A percentile compares a stretch with the other conserved stretches of the same genome.
These are phyloP conservation scores for Eonycteris spelaea DNA, from an alignment of 2,113 vertebrate species.

Conservation along the genomic window DNA sequence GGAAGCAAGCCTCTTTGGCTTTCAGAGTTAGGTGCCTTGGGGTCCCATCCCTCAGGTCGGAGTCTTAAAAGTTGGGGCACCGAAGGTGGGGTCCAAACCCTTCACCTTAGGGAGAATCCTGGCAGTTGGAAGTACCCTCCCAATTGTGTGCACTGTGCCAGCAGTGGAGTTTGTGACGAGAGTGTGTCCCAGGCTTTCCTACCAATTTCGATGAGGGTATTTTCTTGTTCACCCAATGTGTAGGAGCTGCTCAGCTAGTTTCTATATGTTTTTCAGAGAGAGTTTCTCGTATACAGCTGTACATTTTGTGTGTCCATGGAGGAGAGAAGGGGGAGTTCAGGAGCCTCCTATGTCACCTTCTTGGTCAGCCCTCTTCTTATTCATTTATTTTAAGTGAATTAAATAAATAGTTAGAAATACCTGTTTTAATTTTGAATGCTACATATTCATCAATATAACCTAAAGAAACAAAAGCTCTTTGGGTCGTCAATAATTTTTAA, in stretches of 20 bases:
- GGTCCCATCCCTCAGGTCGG: neutral
- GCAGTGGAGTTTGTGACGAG: neutral
- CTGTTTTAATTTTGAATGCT: neutral
- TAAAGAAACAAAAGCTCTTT: neutral
- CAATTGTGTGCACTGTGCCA: too few relatives aligned
- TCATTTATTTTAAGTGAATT: neutral
- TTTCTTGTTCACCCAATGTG: neutral
- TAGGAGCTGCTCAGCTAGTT: neutral
- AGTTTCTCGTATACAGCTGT: neutral
- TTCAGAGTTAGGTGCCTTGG: neutral
- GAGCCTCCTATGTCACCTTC: neutral
- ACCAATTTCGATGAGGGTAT: neutral
- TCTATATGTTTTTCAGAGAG: neutral
- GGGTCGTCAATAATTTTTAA: neutral
- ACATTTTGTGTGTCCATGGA: neutral
- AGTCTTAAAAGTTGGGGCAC: neutral
- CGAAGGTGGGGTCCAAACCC: neutral
- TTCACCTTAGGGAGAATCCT: neutral
- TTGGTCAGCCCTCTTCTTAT: neutral
- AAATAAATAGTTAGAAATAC: neutral
- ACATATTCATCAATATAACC: neutral
- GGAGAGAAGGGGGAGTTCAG: too few relatives aligned
- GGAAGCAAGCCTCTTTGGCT: neutral
- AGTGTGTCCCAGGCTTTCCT: neutral
- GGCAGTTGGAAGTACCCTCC: neutral